Percentiles rank a stretch among this genome's conserved stretches.
Conservation (phyloP, 2,797 vertebrate genomes). For the Spinus pinus region DNA sequence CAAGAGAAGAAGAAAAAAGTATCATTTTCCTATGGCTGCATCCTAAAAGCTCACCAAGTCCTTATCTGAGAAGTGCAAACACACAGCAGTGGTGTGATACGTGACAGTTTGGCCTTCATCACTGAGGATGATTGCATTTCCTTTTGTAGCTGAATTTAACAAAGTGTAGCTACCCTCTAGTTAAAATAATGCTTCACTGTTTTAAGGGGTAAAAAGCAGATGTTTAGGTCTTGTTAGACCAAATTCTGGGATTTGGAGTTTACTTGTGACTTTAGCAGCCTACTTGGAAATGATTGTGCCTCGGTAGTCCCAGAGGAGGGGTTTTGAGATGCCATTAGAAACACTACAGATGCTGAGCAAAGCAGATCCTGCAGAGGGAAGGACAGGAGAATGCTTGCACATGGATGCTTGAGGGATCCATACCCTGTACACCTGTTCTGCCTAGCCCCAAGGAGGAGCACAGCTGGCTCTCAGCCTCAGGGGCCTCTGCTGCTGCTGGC, state of each 20-base stretch:
- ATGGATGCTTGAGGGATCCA: neutral
- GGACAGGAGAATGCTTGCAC: neutral
- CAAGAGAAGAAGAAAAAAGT: neutral
- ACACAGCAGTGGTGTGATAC: neutral
- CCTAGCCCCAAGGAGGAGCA: neutral
- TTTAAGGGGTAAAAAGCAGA: neutral
- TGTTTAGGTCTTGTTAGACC: neutral
- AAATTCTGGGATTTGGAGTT: neutral
- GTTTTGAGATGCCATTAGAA: neutral
- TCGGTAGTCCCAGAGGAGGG: neutral
- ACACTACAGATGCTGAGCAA: neutral
- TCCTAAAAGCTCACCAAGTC: neutral
- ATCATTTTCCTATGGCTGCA: neutral
- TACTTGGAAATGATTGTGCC: neutral
- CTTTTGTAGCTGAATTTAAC: neutral
- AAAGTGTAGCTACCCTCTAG: neutral
- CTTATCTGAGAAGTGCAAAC: neutral
- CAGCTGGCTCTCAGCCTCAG: neutral
- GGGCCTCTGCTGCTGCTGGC: accelerated
- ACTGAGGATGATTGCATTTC: neutral
- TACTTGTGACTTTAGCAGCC: neutral
- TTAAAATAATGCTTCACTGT: neutral
- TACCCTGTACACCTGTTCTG: accelerated
- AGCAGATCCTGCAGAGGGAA: neutral
- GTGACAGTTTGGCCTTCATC: neutral